Evolutionary conservation across 2,797 vertebrate genomes (phyloP), one percentile per base, ranked within the genome.

Genomic region (Brachymystax lenok): DNA sequence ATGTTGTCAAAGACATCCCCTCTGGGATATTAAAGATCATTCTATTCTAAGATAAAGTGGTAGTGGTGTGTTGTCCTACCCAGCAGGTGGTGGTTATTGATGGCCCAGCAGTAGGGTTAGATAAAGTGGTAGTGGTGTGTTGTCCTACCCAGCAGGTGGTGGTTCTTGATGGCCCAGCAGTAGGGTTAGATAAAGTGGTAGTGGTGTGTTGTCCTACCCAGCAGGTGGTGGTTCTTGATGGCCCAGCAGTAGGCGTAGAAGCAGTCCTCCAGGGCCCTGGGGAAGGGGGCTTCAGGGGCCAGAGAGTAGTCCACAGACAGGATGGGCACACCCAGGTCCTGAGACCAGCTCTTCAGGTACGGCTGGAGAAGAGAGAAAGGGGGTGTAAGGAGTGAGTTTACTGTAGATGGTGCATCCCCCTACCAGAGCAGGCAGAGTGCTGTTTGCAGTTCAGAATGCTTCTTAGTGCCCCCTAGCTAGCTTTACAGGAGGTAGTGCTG

Each of bases 191-290:
- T 66, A 4, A 66, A 28, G 24, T 66, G 63, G 5, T 66, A 28
- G 63, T 28, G 4, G 61, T 46, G 30, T 33, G 72, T 24, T 10
- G 24, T 5, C 92, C 89, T 84, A 97, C 97, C 97, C 6, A 98
- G 91, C 30, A 98, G 88, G 75, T 91, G 90, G 78, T 95, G 95
- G 90, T 98, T 92, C 79, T 92, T 94, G 80, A 98, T 73, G 67
- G 97, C 97, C 97, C 97, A 98, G 92, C 96, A 98, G 91, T 98
- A 98, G 61, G 96, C 96, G 0, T 94, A 98, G 90, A 98, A 98
- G 82, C 97, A 98, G 79, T 98, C 97, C 82, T 98, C 97, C 70
- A 98, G 89, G 0, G 97, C 97, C 0, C 97, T 88, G 19, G 97
- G 97, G 83, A 97, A 98, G 1, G 97, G 97, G 0, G 96, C 96